These are phyloP conservation scores for Isurus oxyrinchus DNA, from an alignment of 2,113 vertebrate genomes.

Conservation along the genomic window DNA sequence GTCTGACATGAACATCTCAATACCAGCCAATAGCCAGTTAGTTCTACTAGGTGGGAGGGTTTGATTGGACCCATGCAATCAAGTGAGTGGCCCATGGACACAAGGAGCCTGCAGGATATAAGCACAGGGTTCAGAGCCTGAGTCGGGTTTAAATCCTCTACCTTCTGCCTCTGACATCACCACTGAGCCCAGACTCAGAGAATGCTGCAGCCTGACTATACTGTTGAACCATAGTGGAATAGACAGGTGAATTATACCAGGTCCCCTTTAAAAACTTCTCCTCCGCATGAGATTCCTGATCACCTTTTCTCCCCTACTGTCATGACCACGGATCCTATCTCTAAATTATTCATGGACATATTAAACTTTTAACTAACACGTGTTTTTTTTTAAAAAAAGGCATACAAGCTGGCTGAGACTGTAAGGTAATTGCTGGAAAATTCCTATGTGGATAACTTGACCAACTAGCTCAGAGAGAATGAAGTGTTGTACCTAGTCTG, in stretches of 20 bases:
- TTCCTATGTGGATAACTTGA: too few relatives aligned
- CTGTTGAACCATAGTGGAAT: not conserved
- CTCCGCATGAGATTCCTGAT: not conserved
- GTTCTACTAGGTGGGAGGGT: not conserved
- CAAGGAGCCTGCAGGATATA: not conserved
- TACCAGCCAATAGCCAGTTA: not conserved
- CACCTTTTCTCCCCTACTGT: too few relatives aligned
- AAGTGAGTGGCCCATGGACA: not conserved
- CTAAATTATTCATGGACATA: too few relatives aligned
- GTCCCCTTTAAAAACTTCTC: not conserved
- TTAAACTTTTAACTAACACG: too few relatives aligned
- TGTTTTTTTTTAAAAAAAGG: too few relatives aligned
- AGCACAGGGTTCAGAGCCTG: not conserved
- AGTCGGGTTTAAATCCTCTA: not conserved
- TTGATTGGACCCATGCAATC: too few relatives aligned
- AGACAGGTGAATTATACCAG: not conserved
- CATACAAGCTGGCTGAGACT: too few relatives aligned
- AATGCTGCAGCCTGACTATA: not conserved
- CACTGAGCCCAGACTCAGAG: too few relatives aligned
- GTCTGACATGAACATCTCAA: not conserved
- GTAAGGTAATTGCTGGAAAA: too few relatives aligned
- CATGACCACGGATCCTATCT: too few relatives aligned
- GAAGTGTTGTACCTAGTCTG: too few relatives aligned
- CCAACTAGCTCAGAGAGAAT: too few relatives aligned
- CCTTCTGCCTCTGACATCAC: not conserved